Conservation (phyloP, 2,797 vertebrate species). For the Pteronotus mesoamericanus region DNA sequence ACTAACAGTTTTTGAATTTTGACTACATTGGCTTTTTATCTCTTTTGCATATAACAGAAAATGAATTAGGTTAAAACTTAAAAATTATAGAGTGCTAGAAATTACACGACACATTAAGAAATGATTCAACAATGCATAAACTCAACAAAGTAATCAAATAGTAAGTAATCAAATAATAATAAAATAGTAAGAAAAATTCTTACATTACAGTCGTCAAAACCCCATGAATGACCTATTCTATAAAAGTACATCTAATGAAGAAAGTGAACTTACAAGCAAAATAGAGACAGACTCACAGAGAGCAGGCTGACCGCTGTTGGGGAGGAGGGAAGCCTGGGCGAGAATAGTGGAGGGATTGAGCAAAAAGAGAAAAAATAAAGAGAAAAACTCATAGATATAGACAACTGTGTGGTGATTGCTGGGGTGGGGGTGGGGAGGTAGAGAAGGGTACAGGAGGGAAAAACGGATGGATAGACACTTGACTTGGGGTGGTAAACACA, state of each 20-base stretch:
- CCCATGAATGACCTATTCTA: not conserved
- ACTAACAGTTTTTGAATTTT: not conserved
- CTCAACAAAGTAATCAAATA: not conserved
- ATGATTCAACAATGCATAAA: not conserved
- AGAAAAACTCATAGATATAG: not conserved
- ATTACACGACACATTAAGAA: not conserved
- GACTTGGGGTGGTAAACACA: not conserved
- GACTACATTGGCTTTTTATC: not conserved
- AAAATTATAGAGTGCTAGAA: not conserved
- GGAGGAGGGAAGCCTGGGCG: not conserved
- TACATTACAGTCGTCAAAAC: slow-evolving; percentile 21
- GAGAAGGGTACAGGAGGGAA: too few species aligned
- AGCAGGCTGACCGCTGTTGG: not conserved
- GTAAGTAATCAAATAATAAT: too few species aligned
- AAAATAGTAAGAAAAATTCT: not conserved
- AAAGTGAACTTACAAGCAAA: not conserved
- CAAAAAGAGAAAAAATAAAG: not conserved
- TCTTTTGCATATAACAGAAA: not conserved
- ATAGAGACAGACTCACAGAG: not conserved
- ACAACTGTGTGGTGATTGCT: not conserved
- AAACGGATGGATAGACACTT: not conserved
- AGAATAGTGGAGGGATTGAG: not conserved
- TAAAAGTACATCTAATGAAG: not conserved
- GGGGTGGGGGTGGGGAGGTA: not conserved
- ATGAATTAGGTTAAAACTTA: not conserved